Conservation (phyloP, 2,888 invertebrate species). For the Chrysotoxum bicinctum region DNA sequence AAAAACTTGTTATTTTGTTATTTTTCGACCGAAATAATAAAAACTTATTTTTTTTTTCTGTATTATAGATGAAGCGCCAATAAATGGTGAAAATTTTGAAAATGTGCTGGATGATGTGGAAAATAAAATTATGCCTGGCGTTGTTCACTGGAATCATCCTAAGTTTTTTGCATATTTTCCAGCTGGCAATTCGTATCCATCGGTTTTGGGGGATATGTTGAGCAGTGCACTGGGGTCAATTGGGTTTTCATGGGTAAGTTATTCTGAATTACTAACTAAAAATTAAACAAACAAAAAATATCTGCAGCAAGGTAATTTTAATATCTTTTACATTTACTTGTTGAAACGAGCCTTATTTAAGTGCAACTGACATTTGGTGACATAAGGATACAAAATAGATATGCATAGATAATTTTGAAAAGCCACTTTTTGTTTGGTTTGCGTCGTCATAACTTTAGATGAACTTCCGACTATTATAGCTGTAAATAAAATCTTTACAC, state of each 20-base stretch:
- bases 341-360: too few relatives aligned
- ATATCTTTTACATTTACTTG: too few relatives aligned
- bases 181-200: slow-evolving; percentile 94
- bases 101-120: slow-evolving; percentile 90
- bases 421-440: too few relatives aligned
- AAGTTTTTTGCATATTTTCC: slow-evolving; percentile 97
- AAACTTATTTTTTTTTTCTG: neutral
- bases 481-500: too few relatives aligned
- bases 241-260: slow-evolving; percentile 94
- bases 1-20: neutral
- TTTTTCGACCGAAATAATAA: neutral
- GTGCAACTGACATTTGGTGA: too few relatives aligned
- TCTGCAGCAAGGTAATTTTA: too few relatives aligned
- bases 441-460: too few relatives aligned
- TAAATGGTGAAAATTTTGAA: slow-evolving; percentile 88
- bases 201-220: slow-evolving; percentile 94
- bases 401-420: too few relatives aligned
- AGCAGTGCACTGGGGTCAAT: slow-evolving; percentile 94
- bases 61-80: slow-evolving; percentile 84
- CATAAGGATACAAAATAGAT: too few relatives aligned
- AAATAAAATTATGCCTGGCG: slow-evolving; percentile 90
- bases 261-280: too few relatives aligned
- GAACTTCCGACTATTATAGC: too few relatives aligned
- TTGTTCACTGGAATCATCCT: slow-evolving; percentile 97
- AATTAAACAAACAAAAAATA: too few relatives aligned